Evolutionary conservation across 2,888 invertebrate species (phyloP), one percentile per base, ranked within the genome.

Genomic region (Eumacrocentrus americanus): DNA sequence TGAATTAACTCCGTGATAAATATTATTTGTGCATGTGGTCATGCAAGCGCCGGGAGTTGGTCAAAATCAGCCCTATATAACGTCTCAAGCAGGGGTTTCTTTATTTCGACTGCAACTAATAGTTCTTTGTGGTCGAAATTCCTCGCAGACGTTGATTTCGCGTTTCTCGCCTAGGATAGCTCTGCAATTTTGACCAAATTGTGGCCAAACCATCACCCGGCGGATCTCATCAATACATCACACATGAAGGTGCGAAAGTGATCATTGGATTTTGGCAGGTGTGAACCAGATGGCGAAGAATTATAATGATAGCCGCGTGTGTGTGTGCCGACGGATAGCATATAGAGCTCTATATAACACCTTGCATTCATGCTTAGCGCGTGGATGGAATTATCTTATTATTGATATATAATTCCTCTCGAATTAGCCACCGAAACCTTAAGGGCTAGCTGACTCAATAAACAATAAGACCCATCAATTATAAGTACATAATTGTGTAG

Each of bases 261-360:
- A 66, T 66, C 50, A 67, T 67, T 64, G 40, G 55, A 62, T 67
- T n/a, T 72, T 72, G 72, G 77, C 79, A 79, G 79, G 78, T 79
- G 79, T 74, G 70, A 77, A 79, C 76, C 79, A 79, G 79, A 78
- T 79, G 79, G 76, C 61, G 57, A 46, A 62, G 63, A 57, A 62
- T 64, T 63, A 63, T 63, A 57, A 51, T 56, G 53, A 61, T 54
- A 59, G 16, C 2, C 2, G 16, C 18, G 29, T 38, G 29, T n/a
- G 20, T 23, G 55, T 51, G 42, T 60, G 55, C 60, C 60, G 60
- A 37, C 60, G 60, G 60, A n/a, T 11, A 29, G 40, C 23, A 12
- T 9, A n/a, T 42, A n/a, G n/a, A n/a, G n/a, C n/a, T n/a, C n/a
- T n/a, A n/a, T n/a, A n/a, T n/a, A 40, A 35, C 51, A 60, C 55